Conservation (phyloP, 2,888 invertebrate genomes). For the Diarsia brunnea region DNA sequence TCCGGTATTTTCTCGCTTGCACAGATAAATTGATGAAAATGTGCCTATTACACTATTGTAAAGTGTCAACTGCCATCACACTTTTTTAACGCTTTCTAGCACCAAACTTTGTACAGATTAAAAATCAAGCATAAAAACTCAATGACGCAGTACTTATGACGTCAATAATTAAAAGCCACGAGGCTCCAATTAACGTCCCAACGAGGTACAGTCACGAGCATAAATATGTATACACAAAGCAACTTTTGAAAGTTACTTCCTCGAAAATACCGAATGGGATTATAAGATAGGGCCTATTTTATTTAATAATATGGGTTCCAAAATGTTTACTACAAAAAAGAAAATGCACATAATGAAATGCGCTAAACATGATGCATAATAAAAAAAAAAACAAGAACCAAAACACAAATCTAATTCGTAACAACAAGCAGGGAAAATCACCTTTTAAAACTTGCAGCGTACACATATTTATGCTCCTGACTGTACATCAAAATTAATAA, state of each 20-base stretch:
- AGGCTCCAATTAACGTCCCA: slow-evolving; percentile 61
- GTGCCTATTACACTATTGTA: too few relatives aligned
- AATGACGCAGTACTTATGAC: slow-evolving; percentile 41
- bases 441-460: not conserved
- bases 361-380: not conserved
- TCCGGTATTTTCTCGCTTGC: too few relatives aligned
- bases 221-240: not conserved
- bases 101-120: too few relatives aligned
- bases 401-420: not conserved
- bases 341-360: not conserved
- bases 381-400: not conserved
- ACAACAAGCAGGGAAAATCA: not conserved
- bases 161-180: slow-evolving; percentile 42
- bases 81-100: too few relatives aligned
- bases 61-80: too few relatives aligned
- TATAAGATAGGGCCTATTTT: not conserved
- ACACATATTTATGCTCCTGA: not conserved
- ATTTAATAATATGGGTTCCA: not conserved
- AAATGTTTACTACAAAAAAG: not conserved
- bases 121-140: not conserved
- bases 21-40: too few relatives aligned
- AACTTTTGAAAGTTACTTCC: not conserved
- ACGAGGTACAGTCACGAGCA: slow-evolving; percentile 42
- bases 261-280: not conserved
- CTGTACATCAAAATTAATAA: slow-evolving; percentile 62